Conservation (phyloP, 2,888 invertebrate species). For the Diadegma fenestrale region DNA sequence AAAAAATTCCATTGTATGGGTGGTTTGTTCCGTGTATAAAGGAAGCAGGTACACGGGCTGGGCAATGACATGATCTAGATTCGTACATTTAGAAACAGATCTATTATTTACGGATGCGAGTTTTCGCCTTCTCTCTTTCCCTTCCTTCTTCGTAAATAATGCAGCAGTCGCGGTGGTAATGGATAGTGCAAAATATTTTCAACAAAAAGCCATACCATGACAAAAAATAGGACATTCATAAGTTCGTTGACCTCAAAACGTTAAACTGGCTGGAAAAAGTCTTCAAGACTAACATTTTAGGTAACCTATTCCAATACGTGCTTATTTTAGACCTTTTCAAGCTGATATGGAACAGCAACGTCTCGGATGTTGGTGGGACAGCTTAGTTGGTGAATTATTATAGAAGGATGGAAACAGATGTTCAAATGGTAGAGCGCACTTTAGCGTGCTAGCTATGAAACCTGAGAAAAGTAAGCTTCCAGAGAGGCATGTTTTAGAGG, state of each 20-base stretch:
- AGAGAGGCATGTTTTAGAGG: background rate
- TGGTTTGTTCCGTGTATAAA: no score
- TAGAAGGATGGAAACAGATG: background rate
- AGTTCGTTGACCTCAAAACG: no score
- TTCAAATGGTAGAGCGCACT: background rate
- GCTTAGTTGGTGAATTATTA: background rate
- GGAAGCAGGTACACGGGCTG: no score
- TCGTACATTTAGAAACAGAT: no score
- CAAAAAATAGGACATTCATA: no score
- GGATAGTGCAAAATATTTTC: background rate
- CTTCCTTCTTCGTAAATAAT: no score
- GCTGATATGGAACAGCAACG: background rate
- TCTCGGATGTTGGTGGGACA: background rate
- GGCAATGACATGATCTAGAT: no score
- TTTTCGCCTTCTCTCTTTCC: no score
- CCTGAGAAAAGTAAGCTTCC: background rate
- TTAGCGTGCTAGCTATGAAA: background rate
- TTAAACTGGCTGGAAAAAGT: no score
- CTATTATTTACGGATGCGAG: no score
- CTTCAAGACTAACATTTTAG: no score
- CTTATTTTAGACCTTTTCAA: background rate
- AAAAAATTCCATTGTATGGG: slow-evolving; percentile 3
- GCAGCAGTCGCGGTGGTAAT: background rate
- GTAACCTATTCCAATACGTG: background rate
- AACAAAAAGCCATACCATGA: background rate